phyloP scores from a whole-genome alignment of 2,113 vertebrate species.

The Phainopepla nitens region DNA sequence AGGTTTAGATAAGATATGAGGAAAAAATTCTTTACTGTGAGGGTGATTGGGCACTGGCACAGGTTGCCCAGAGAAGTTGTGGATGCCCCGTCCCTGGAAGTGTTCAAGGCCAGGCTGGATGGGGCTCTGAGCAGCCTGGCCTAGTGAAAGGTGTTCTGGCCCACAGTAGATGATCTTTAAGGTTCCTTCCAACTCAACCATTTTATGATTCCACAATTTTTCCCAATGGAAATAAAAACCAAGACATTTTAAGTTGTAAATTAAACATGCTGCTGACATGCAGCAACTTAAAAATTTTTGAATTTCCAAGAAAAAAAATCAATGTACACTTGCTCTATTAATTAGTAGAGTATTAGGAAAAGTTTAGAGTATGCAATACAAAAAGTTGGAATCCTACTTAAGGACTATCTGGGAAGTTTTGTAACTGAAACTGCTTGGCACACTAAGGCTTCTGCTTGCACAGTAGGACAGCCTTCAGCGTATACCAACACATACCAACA shows the following conservation, averaged over 20 bases:
- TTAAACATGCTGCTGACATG: not conserved
- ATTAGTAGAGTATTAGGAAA: not conserved
- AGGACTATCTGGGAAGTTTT: not conserved
- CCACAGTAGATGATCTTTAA: not conserved
- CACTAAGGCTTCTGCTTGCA: not conserved
- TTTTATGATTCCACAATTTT: not conserved
- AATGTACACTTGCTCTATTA: not conserved
- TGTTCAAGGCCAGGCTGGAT: not conserved
- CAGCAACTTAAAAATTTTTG: not conserved
- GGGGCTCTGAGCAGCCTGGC: not conserved
- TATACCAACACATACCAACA: not conserved
- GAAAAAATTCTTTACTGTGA: not conserved
- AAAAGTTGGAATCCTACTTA: not conserved
- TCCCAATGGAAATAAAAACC: not conserved
- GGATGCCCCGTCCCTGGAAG: not conserved
- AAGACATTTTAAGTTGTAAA: not conserved
- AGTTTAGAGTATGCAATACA: not conserved
- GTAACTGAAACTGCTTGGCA: not conserved
- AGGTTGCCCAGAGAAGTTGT: not conserved
- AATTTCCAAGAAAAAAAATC: not conserved
- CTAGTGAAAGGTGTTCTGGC: not conserved
- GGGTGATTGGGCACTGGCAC: not conserved
- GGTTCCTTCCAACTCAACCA: not conserved
- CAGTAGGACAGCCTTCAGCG: not conserved
- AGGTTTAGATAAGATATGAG: not conserved